Percentiles rank a stretch among this genome's conserved stretches.
Conservation (phyloP, 2,113 vertebrate genomes). For the Urocolius indicus region DNA sequence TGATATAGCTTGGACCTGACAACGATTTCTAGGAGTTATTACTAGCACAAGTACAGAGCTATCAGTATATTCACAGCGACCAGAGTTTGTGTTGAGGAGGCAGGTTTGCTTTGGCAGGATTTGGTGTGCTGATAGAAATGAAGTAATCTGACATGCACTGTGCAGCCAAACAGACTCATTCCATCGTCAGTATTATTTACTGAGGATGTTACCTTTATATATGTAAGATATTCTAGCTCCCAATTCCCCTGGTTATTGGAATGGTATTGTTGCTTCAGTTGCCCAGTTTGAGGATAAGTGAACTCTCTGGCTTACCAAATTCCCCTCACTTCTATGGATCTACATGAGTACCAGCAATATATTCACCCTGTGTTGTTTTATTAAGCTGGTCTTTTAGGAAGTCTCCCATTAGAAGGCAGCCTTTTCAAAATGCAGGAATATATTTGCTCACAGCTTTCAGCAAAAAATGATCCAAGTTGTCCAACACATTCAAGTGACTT, state of each 20-base stretch:
- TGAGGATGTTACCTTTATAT: not conserved
- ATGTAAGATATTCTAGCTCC: not conserved
- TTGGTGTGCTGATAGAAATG: not conserved
- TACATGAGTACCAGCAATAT: not conserved
- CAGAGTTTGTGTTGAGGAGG: not conserved
- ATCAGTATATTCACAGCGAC: not conserved
- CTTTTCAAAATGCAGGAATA: not conserved
- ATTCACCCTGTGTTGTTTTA: not conserved
- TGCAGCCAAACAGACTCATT: not conserved
- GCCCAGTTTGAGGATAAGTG: not conserved
- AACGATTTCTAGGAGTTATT: not conserved
- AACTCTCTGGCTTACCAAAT: not conserved
- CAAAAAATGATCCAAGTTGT: not conserved
- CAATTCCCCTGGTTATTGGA: not conserved
- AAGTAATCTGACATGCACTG: not conserved
- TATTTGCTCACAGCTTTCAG: not conserved
- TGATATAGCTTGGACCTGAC: not conserved
- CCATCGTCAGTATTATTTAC: not conserved
- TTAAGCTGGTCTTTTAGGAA: not conserved
- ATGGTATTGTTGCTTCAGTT: not conserved
- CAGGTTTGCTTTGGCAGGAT: not conserved
- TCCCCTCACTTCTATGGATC: not conserved
- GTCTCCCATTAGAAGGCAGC: not conserved
- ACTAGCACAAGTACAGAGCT: not conserved
- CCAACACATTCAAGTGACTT: not conserved